Conservation (phyloP, 2,888 invertebrate genomes). For the Drosophila demipolita region DNA sequence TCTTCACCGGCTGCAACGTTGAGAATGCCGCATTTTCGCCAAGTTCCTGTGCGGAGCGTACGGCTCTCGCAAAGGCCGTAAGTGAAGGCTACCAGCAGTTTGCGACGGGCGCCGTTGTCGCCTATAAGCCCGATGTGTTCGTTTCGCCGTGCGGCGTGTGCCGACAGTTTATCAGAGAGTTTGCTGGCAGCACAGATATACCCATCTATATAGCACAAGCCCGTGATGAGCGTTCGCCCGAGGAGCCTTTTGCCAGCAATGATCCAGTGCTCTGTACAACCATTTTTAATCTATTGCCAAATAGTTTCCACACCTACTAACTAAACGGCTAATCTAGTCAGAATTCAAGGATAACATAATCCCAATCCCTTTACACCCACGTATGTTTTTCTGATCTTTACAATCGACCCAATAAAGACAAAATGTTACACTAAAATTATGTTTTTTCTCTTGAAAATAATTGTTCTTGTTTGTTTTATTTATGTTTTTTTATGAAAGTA, state of each 20-base stretch:
- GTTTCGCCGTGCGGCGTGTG: constrained; percentile 96
- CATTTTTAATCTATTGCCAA: constrained; percentile 82
- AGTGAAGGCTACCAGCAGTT: constrained; percentile 92
- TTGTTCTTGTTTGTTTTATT: background rate
- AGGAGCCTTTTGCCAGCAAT: constrained; percentile 38
- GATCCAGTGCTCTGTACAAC: constrained; percentile 81
- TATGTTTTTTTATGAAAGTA: background rate
- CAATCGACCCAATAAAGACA: constrained; percentile 12
- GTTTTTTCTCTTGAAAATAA: background rate
- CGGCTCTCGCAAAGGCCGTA: constrained; percentile 93
- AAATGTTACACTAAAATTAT: constrained; percentile 3
- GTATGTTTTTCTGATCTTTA: constrained; percentile 4
- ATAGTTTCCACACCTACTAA: constrained; percentile 70
- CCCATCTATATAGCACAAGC: constrained; percentile 90
- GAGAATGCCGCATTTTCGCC: constrained; percentile 93
- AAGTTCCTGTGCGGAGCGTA: constrained; percentile 94
- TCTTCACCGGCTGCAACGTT: constrained; percentile 94
- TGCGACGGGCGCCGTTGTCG: constrained; percentile 89
- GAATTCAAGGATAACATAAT: constrained; percentile 25
- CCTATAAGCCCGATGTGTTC: constrained; percentile 88
- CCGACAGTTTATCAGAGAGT: constrained; percentile 92
- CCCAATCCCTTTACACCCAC: background rate
- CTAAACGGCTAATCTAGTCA: background rate
- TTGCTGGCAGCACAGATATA: constrained; percentile 88
- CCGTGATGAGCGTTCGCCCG: constrained; percentile 74